phyloP scores from a whole-genome alignment of 2,888 invertebrate genomes.

The Cryptus viduatorius region DNA sequence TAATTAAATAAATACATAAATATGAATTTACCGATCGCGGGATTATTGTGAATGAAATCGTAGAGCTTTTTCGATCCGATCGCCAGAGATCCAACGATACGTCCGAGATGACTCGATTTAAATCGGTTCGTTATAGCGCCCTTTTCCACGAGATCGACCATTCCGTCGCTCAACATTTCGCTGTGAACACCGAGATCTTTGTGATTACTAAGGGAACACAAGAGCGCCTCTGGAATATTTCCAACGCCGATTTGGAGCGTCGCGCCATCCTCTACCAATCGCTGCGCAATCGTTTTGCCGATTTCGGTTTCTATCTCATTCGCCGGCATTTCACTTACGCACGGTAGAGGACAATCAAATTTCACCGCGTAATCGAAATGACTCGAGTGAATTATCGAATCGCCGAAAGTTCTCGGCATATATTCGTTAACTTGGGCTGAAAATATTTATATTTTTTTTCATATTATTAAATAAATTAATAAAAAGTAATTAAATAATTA shows the following conservation, averaged over 20 bases:
- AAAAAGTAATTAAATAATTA: no score
- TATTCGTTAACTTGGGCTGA: conserved; percentile 93
- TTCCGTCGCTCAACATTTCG: conserved; percentile 98
- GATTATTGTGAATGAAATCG: conserved; percentile 97
- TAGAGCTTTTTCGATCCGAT: conserved; percentile 95
- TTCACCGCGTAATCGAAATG: conserved; percentile 96
- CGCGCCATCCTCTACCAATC: conserved; percentile 96
- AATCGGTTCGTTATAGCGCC: conserved; percentile 96
- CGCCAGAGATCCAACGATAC: conserved; percentile 96
- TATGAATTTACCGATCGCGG: conserved; percentile 90
- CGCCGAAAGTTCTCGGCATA: conserved; percentile 98
- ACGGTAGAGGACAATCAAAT: conserved; percentile 89
- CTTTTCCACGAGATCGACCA: conserved; percentile 93
- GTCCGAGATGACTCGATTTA: conserved; percentile 93
- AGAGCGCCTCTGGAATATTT: conserved; percentile 96
- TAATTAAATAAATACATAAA: background rate
- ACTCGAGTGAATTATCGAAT: conserved; percentile 94
- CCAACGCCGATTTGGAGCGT: conserved; percentile 98
- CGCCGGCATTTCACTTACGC: conserved; percentile 89
- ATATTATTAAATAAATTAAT: background rate
- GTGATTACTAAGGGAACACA: conserved; percentile 92
- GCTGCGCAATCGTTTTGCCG: conserved; percentile 95
- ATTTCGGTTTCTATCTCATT: conserved; percentile 90
- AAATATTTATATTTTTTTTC: background rate
- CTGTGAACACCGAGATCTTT: conserved; percentile 98